Base-by-base conservation (phyloP, 2,797 vertebrate genomes). In the Geotrypetes seraphini region DNA sequence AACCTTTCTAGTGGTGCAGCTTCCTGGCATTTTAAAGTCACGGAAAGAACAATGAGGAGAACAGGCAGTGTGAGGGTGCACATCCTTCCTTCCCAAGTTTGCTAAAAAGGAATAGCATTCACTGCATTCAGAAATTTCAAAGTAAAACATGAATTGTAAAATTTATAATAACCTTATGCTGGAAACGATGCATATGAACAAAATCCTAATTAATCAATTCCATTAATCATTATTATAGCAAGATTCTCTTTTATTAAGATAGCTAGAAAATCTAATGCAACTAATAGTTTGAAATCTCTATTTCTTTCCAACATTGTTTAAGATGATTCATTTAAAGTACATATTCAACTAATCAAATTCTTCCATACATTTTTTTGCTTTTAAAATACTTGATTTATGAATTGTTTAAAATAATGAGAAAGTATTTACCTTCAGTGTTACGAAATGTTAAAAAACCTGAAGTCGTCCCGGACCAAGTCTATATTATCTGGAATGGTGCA, bases 1-100 rank as follows among this genome's bases (percentile, higher is more conserved):
- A 36, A 93, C 92, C 86, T 90, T 67, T 81, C 56, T 19, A 70
- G 57, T 8, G 88, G 81, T 7, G 78, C 80, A 12, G 85, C 53
- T 33, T 79, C 61, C 57, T 81, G 66, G 24, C 62, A 77, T 50
- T 55, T 82, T 52, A 92, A 58, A 33, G 81, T 53, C 33, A 84
- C 36, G 33, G 78, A 75, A 41, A 87, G 54, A 21, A 72, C 26
- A 28, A 85, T 60, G 36, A 90, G 58, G 52, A 82, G 53, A 40
- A 69, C 55, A 3, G 76, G 58, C 34, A 89, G 61, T 60, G 77
- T 89, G 36, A 81, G 66, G 57, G 69, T 66, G 66, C 60, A 63
- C 89, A 92, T 91, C 23, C 47, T 66, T 66, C 20, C 53, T 61
- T 47, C 37, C 33, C 31, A 42, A 38, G 30, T 54, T 54, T 54